Percentiles rank a stretch among this genome's conserved stretches.
Conservation (phyloP, 2,888 invertebrate species). For the Campoplex capitator region DNA sequence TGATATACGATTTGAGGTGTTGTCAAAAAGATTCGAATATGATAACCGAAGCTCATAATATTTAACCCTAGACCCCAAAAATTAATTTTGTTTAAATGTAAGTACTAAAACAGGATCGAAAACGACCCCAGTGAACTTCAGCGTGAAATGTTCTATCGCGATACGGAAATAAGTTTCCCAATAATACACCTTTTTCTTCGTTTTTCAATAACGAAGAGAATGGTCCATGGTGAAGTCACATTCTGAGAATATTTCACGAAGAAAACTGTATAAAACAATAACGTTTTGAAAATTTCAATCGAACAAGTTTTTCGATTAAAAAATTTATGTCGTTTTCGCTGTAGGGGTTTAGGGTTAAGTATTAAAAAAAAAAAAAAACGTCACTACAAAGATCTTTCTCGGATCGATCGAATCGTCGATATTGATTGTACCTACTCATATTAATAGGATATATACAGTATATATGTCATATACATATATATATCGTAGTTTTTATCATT, state of each 20-base stretch:
- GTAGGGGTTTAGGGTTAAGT: neutral
- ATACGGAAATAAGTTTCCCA: too few relatives aligned
- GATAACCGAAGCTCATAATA: neutral
- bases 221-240: too few relatives aligned
- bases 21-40: slow-evolving; percentile 2
- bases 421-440: slow-evolving; percentile 46
- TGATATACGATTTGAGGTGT: neutral
- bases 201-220: too few relatives aligned
- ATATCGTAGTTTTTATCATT: slow-evolving; percentile 60
- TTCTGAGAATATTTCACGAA: too few relatives aligned
- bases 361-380: slow-evolving; percentile 1
- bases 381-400: slow-evolving; percentile 8
- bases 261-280: too few relatives aligned
- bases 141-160: too few relatives aligned
- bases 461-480: slow-evolving; percentile 12
- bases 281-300: neutral
- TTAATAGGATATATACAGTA: slow-evolving; percentile 47
- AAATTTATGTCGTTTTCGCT: too few relatives aligned
- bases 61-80: neutral
- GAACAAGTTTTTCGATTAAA: neutral
- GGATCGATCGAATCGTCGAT: slow-evolving; percentile 51
- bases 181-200: too few relatives aligned
- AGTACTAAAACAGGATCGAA: too few relatives aligned
- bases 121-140: too few relatives aligned
- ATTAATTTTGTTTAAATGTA: too few relatives aligned